Percentiles rank a stretch among this genome's conserved stretches.
Conservation (phyloP, 2,888 invertebrate genomes). For the Eudasyphora cyanicolor region DNA sequence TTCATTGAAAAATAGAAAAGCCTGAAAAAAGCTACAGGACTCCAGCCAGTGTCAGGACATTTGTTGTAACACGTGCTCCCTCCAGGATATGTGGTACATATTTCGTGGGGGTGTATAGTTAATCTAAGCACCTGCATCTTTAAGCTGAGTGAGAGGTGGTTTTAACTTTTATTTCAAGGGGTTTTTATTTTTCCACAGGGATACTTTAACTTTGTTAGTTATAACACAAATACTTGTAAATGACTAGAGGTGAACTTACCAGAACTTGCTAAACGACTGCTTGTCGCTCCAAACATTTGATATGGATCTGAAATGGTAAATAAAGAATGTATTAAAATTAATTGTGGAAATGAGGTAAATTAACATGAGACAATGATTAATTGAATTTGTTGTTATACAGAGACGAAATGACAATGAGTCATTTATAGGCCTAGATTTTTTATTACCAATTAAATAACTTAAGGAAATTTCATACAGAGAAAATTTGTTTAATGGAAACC, state of each 20-base stretch:
- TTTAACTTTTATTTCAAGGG: background rate
- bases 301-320: constrained; percentile 90
- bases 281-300: constrained; percentile 98
- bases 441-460: too few relatives aligned
- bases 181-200: too few relatives aligned
- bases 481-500: too few relatives aligned
- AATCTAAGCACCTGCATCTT: constrained; percentile 78
- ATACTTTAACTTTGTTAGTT: background rate
- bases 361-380: background rate
- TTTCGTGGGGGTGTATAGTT: constrained; percentile 47
- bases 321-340: constrained; percentile 40
- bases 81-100: too few relatives aligned
- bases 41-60: background rate
- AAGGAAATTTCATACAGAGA: too few relatives aligned
- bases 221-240: background rate
- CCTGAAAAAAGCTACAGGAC: background rate
- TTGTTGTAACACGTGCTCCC: constrained; percentile 14
- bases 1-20: too few relatives aligned
- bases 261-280: constrained; percentile 97
- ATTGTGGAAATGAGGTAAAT: background rate
- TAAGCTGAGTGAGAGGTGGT: constrained; percentile 66
- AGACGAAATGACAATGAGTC: background rate
- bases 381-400: background rate
- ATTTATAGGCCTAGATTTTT: too few relatives aligned
- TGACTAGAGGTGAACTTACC: constrained; percentile 84